Evolutionary conservation across 2,113 vertebrate species (phyloP).

Genomic region (Toxotes chatareus): DNA sequence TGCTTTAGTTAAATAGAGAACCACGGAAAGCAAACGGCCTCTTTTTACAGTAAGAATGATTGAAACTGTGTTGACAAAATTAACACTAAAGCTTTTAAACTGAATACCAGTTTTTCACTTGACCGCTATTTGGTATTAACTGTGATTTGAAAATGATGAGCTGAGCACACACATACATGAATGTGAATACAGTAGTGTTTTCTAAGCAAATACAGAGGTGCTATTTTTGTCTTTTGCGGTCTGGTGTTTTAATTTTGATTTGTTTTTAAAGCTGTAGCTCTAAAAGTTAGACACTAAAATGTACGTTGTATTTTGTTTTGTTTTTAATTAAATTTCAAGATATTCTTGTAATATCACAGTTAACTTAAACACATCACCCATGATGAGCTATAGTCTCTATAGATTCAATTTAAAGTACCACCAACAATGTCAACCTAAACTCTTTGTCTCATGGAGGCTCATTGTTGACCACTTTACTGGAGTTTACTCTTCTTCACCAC

Average conservation of each 20-base stretch:
- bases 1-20: conserved; percentile 30
- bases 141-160: not conserved
- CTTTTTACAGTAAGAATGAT: too few species aligned
- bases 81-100: not conserved
- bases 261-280: not conserved
- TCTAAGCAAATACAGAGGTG: not conserved
- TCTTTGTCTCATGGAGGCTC: not conserved
- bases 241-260: not conserved
- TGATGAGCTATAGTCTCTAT: not conserved
- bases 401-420: not conserved
- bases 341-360: not conserved
- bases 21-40: not conserved
- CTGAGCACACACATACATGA: not conserved
- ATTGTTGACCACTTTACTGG: not conserved
- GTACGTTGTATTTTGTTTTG: not conserved
- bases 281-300: not conserved
- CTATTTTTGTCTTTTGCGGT: not conserved
- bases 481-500: conserved; percentile 89
- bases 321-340: not conserved
- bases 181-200: conserved; percentile 1
- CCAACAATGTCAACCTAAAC: not conserved
- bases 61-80: not conserved
- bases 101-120: not conserved
- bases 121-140: not conserved
- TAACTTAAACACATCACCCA: not conserved